Percentiles rank a stretch among this genome's conserved stretches.
phyloP scores from a whole-genome alignment of 2,797 vertebrate species.

The Cryptoprocta ferox region DNA sequence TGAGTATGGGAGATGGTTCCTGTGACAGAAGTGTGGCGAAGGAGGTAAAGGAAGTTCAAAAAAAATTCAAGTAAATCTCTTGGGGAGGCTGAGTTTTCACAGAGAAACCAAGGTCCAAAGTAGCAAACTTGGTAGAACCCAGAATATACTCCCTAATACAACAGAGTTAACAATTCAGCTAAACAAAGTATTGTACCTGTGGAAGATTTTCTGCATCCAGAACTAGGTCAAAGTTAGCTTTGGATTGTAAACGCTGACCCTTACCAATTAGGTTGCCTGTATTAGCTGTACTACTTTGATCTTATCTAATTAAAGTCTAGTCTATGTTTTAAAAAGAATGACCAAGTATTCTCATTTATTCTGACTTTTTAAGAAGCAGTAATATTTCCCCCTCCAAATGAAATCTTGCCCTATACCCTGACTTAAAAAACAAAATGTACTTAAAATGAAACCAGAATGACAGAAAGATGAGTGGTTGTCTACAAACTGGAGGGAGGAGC shows the following conservation, averaged over 20 bases:
- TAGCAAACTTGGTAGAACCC: conserved; percentile 40
- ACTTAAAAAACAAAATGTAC: conserved; percentile 34
- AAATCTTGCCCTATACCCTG: background rate
- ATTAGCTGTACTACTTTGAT: background rate
- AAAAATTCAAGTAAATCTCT: conserved; percentile 55
- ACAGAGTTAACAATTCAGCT: conserved; percentile 36
- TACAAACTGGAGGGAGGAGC: background rate
- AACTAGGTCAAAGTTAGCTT: background rate
- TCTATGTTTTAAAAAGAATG: conserved; percentile 1
- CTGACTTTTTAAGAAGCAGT: background rate
- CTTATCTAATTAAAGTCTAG: background rate
- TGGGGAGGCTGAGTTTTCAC: conserved; percentile 24
- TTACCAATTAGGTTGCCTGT: background rate
- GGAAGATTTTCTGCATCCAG: conserved; percentile 2
- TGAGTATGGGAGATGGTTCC: conserved; percentile 8
- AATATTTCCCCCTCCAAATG: background rate
- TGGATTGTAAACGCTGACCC: background rate
- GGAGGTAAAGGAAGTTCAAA: conserved; percentile 35
- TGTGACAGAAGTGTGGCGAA: conserved; percentile 1
- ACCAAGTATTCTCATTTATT: conserved; percentile 24
- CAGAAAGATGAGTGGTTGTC: background rate
- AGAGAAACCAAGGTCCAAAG: background rate
- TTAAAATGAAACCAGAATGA: conserved; percentile 12
- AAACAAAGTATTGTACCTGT: background rate
- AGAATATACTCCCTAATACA: background rate